Conservation (phyloP, 2,797 vertebrate genomes). For the Ctenopoma kingsleyae region DNA sequence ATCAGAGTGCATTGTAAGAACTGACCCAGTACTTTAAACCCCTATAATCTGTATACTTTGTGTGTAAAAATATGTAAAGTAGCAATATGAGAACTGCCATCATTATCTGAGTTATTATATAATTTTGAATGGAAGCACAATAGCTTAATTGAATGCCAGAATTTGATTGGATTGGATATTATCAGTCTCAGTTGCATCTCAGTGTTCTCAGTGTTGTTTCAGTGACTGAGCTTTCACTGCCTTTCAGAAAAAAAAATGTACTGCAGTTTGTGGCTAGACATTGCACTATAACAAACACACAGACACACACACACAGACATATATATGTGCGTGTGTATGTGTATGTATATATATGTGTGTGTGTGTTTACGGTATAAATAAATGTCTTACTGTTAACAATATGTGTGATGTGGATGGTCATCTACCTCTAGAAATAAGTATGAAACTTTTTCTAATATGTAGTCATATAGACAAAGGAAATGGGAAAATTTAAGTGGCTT, state of each 20-base stretch:
- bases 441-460: not conserved
- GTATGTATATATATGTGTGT: too few relatives aligned
- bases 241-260: not conserved
- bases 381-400: too few relatives aligned
- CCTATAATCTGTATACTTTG: too few relatives aligned
- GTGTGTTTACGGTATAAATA: too few relatives aligned
- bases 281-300: too few relatives aligned
- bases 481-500: not conserved
- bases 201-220: not conserved
- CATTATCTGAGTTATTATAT: not conserved
- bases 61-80: not conserved
- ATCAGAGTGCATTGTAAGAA: not conserved
- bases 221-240: not conserved
- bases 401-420: conserved; percentile 1
- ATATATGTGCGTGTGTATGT: too few relatives aligned
- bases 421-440: not conserved
- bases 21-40: conserved; percentile 1
- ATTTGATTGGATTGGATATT: not conserved
- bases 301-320: too few relatives aligned
- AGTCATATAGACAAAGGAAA: not conserved
- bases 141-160: not conserved
- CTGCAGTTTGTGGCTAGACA: too few relatives aligned
- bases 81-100: not conserved
- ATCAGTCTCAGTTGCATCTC: not conserved
- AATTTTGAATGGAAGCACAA: not conserved